Conservation (phyloP, 1,140 invertebrate species). For the Ostrea edulis region DNA sequence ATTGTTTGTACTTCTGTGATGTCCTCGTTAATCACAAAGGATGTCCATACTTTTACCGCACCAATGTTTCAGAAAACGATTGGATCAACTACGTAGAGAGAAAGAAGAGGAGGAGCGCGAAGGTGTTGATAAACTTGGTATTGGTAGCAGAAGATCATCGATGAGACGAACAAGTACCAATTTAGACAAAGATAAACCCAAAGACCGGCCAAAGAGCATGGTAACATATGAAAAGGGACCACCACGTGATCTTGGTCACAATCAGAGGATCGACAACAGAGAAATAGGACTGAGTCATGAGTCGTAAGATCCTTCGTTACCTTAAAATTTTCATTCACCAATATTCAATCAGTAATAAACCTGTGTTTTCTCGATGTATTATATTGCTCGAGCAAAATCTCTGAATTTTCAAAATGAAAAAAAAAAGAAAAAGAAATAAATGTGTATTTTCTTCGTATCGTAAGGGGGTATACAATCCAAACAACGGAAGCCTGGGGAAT, state of each 20-base stretch:
- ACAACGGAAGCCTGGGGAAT: too few relatives aligned
- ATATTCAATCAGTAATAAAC: background rate
- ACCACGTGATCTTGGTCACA: slow-evolving; percentile 56
- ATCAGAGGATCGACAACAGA: slow-evolving; percentile 62
- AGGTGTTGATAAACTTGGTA: slow-evolving; percentile 40
- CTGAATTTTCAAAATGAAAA: too few relatives aligned
- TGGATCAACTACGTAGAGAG: slow-evolving; percentile 53
- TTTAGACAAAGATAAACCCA: slow-evolving; percentile 41
- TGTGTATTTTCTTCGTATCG: too few relatives aligned
- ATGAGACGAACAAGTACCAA: slow-evolving; percentile 37
- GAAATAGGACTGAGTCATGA: slow-evolving; percentile 66
- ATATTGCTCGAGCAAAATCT: too few relatives aligned
- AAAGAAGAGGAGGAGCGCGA: slow-evolving; percentile 49
- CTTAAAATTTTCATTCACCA: background rate
- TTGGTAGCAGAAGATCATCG: slow-evolving; percentile 27
- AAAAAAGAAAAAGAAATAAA: too few relatives aligned
- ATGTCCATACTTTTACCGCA: background rate
- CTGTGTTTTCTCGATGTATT: too few relatives aligned
- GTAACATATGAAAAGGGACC: slow-evolving; percentile 66
- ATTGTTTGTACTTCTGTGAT: too few relatives aligned
- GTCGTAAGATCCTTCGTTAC: slow-evolving; percentile 54
- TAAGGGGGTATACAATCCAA: too few relatives aligned
- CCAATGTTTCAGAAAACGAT: slow-evolving; percentile 53
- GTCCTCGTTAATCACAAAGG: too few relatives aligned
- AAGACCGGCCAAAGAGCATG: slow-evolving; percentile 66